These are phyloP conservation scores for Albula goreensis DNA, from an alignment of 2,113 vertebrate genomes.

Conservation along the genomic window DNA sequence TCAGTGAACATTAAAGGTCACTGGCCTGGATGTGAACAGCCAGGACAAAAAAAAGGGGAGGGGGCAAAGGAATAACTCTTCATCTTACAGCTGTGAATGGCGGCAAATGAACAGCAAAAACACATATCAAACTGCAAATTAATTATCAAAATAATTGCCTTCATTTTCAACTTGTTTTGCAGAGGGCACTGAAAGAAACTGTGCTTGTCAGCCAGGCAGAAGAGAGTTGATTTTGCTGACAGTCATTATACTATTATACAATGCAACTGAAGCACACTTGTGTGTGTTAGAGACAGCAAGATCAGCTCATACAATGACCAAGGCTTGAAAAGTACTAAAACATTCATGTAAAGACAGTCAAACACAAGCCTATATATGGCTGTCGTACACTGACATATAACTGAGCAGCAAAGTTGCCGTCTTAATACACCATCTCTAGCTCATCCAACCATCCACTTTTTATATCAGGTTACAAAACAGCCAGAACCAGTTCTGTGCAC, in stretches of 20 bases:
- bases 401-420: background rate
- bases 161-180: background rate
- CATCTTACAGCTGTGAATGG: too few species aligned
- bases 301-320: slow-evolving; percentile 53
- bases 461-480: background rate
- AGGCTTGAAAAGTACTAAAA: slow-evolving; percentile 41
- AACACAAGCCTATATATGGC: background rate
- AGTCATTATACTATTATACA: slow-evolving; percentile 54
- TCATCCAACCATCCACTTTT: background rate
- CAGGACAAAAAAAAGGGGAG: too few species aligned
- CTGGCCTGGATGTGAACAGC: too few species aligned
- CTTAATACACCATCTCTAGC: background rate
- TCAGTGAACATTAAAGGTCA: too few species aligned
- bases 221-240: background rate
- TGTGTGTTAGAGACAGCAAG: slow-evolving; percentile 30
- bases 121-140: background rate
- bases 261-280: slow-evolving; percentile 53
- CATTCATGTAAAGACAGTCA: background rate
- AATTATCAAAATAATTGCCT: background rate
- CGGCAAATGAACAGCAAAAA: too few species aligned
- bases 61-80: too few species aligned
- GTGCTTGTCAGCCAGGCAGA: background rate
- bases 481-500: too few species aligned
- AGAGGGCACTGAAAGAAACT: background rate
- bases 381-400: background rate